Base-by-base conservation (phyloP, 2,888 invertebrate genomes). In the Idaea biselata region DNA sequence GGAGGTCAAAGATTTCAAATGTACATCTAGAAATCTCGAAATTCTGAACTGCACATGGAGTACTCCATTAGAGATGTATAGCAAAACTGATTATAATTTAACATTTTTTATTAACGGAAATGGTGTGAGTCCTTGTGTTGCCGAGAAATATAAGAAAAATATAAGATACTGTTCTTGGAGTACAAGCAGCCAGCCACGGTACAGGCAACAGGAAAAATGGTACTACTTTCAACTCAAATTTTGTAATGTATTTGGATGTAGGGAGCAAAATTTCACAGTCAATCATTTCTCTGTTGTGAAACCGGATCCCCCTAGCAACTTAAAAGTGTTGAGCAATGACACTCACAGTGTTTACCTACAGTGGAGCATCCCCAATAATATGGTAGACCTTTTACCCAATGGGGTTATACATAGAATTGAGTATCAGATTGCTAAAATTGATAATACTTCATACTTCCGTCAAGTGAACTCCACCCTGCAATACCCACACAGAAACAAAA, bases 41-140 rank as follows among this genome's bases (percentile, higher is more conserved):
- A 94, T 94, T 73, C 87, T 97, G 71, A 95, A 94, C 16, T 98
- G 97, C 79, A 93, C 94, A 1, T 97, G 97, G 95, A 94, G 93
- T 0, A 94, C 93, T 0, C 89, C 93, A 58, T 94, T 94, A 0
- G 75, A 77, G 1, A 69, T 90, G 87, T 94, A 64, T 54, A 84
- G 82, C 69, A 73, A 70, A 53, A 80, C 83, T 33, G 81, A 79
- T 60, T 88, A 86, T 66, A 72, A 74, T 18, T 65, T 91, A 44
- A 81, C 82, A 59, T 88, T 85, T 68, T 70, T 78, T n/a, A 68
- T 81, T 7, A 76, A 86, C 68, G 81, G 79, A 7, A 77, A 75
- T 54, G 31, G 68, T 32, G 74, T 84, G 0, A 72, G 69, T 14
- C 73, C 83, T 18, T 84, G 84, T 64, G 17, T 61, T 53, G 84